Conservation (phyloP, 2,797 vertebrate species). For the Acrocephalus scirpaceus region DNA sequence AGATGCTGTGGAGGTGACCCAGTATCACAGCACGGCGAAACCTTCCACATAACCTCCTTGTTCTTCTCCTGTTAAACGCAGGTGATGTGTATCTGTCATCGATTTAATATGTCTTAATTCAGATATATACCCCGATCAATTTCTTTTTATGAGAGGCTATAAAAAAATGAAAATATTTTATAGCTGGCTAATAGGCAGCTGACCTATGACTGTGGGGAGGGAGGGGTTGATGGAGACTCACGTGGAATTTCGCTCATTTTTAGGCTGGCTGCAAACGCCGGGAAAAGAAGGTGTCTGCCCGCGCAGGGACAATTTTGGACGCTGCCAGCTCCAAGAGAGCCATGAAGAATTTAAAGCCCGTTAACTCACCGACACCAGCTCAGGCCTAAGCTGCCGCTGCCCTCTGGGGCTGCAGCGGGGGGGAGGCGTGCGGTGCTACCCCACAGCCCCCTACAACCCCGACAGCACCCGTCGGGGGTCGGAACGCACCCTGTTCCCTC, state of each 20-base stretch:
- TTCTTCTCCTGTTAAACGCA: slow-evolving; percentile 78
- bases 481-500: not conserved
- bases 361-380: not conserved
- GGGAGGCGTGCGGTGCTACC: no score
- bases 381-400: not conserved
- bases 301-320: not conserved
- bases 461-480: not conserved
- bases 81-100: slow-evolving; percentile 83
- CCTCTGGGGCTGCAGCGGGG: not conserved
- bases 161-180: slow-evolving; percentile 70
- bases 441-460: not conserved
- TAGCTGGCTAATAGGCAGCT: slow-evolving; percentile 50
- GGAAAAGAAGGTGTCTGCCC: not conserved
- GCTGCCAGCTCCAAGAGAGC: not conserved
- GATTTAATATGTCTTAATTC: slow-evolving; percentile 87
- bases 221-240: not conserved
- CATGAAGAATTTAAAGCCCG: not conserved
- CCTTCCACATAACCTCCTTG: slow-evolving; percentile 68
- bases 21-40: slow-evolving; percentile 32
- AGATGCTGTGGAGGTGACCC: slow-evolving; percentile 63
- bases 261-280: not conserved
- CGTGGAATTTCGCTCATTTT: not conserved
- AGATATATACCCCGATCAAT: slow-evolving; percentile 80
- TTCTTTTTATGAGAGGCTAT: slow-evolving; percentile 72
- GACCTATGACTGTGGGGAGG: not conserved